phyloP scores from a whole-genome alignment of 2,797 vertebrate genomes.

The Phrynocephalus vlangalii region DNA sequence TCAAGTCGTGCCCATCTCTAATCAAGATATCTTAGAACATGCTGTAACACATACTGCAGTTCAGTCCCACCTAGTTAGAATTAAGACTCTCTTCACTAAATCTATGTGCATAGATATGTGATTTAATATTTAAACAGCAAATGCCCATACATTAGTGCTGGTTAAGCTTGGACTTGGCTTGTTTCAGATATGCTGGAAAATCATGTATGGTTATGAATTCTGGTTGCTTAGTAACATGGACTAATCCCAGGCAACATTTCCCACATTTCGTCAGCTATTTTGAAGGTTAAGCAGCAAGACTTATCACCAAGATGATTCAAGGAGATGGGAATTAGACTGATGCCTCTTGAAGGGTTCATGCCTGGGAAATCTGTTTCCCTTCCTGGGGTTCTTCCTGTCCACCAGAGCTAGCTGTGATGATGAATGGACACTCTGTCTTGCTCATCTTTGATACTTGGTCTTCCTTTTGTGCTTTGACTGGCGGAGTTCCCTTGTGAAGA shows the following conservation, averaged over 20 bases:
- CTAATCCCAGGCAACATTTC: background rate
- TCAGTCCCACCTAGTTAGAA: background rate
- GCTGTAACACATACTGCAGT: background rate
- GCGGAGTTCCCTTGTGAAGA: background rate
- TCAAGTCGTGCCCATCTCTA: too few species aligned
- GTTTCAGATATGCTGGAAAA: constrained; percentile 23
- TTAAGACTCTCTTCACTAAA: background rate
- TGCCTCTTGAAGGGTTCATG: background rate
- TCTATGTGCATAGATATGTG: background rate
- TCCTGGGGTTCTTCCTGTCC: background rate
- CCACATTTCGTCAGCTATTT: background rate
- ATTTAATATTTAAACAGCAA: background rate
- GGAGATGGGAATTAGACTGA: background rate
- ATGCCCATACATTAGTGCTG: background rate
- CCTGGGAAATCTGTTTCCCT: background rate
- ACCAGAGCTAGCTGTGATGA: background rate
- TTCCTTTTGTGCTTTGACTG: background rate
- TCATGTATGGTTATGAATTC: constrained; percentile 4
- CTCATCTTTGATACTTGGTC: background rate
- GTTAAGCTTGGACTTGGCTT: background rate
- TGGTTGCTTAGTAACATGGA: constrained; percentile 24
- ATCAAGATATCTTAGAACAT: background rate
- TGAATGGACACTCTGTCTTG: background rate
- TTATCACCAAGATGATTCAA: background rate
- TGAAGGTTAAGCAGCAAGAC: constrained; percentile 8